Base-by-base conservation (phyloP, 2,113 vertebrate genomes). In the Neodon shergylaensis region DNA sequence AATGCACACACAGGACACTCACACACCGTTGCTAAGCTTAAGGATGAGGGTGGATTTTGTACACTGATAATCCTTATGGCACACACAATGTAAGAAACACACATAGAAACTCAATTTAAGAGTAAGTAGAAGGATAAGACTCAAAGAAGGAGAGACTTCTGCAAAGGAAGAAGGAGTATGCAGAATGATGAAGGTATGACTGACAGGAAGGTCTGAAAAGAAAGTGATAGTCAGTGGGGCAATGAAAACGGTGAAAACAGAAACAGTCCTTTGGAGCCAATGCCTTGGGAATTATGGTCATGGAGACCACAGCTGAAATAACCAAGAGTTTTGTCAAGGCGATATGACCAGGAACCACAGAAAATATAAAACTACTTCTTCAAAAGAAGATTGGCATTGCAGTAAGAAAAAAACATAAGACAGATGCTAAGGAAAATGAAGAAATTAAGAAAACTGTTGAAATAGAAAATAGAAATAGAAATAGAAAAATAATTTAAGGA, bases 361-460 rank as follows among this genome's bases (percentile, higher is more conserved):
- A 54, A 85, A 95, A 78, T 66, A 73, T 42, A 87, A 87, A 86
- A 68, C 2, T 7, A n/a, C 7, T 78, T 49, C 79, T 92, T 73
- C 36, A 58, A 81, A 90, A 77, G 42, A 77, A 76, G 8, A 77
- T 17, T 92, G 76, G 11, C 26, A 42, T 58, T 92, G 24, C 68
- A 26, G 17, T 89, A 52, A 89, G 44, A 54, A 66, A 13, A 24
- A 24, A 76, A 68, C 77, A 68, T 73, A 68, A 24, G 17, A 83
- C 19, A 58, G 36, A 84, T 74, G 1, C 65, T 65, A 89, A 82
- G 36, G 39, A 83, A 58, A 17, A 24, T 8, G 63, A 49, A 89
- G 39, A 26, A 86, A 82, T 88, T 84, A 89, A 84, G 81, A 58
- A 92, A 94, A 61, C 22, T 49, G 2, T 26, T 90, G 28, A 95